A percentile compares a stretch with the other conserved stretches of the same genome.
Evolutionary conservation across 2,888 invertebrate genomes (phyloP).

Genomic region (Aporophyla nigra): DNA sequence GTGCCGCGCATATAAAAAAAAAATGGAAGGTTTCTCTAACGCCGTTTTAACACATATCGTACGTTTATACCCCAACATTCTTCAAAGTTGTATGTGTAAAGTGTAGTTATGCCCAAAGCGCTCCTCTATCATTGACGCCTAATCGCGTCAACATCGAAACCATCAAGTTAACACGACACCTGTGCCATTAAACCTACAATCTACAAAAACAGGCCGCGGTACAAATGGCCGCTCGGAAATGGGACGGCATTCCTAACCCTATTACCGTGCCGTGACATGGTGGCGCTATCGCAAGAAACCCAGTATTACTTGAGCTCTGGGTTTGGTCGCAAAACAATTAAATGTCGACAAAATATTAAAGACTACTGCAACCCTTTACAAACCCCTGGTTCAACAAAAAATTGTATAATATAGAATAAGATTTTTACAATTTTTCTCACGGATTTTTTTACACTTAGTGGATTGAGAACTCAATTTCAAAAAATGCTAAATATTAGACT

Average conservation of each 20-base stretch:
- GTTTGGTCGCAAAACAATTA: neutral
- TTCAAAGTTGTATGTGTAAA: neutral
- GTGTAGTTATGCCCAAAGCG: neutral
- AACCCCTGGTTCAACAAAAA: neutral
- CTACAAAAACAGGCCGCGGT: constrained; percentile 50
- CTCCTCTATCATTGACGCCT: constrained; percentile 34
- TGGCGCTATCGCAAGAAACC: constrained; percentile 37
- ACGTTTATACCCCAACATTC: neutral
- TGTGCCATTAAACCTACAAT: constrained; percentile 53
- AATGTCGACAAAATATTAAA: neutral
- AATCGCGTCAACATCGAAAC: constrained; percentile 46
- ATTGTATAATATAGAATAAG: neutral
- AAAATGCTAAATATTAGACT: too few species aligned
- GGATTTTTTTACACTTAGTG: too few species aligned
- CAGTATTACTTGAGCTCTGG: constrained; percentile 15
- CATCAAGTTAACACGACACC: constrained; percentile 50
- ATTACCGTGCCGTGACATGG: constrained; percentile 66
- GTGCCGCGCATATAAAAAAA: too few species aligned
- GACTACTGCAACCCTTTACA: too few species aligned
- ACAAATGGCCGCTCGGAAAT: constrained; percentile 72
- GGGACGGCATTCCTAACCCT: constrained; percentile 77
- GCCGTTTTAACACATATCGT: too few species aligned
- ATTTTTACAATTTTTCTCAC: neutral
- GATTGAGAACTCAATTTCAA: too few species aligned
- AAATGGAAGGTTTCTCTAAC: neutral